Evolutionary conservation across 1,140 invertebrate genomes (phyloP).

Genomic region (Armadillidium nasatum): DNA sequence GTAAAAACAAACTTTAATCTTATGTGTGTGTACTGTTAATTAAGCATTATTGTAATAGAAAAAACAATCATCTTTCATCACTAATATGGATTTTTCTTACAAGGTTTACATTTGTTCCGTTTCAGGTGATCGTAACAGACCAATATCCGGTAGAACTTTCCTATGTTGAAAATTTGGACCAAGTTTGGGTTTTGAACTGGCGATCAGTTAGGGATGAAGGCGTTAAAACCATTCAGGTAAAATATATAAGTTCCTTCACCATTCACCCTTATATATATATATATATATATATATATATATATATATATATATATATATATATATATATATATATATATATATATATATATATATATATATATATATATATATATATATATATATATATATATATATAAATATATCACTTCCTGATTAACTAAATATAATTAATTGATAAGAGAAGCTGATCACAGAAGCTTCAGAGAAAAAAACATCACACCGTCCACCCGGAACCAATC

Average conservation of each 20-base stretch:
- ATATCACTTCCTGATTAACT: background rate
- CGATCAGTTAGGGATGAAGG: conserved; percentile 57
- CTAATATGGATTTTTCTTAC: too few species aligned
- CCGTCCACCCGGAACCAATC: conserved; percentile 72
- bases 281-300: too few species aligned
- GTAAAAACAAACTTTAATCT: too few species aligned
- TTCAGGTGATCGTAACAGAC: conserved; percentile 67
- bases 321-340: too few species aligned
- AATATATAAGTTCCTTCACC: too few species aligned
- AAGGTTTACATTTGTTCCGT: background rate
- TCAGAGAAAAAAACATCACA: conserved; percentile 70
- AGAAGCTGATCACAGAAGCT: conserved; percentile 69
- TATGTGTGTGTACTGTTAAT: too few species aligned
- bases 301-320: too few species aligned
- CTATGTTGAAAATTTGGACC: conserved; percentile 68
- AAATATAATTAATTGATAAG: too few species aligned
- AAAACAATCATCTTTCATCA: too few species aligned
- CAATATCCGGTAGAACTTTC: conserved; percentile 67
- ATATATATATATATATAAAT: background rate
- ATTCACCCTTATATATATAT: too few species aligned
- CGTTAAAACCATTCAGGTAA: conserved; percentile 63
- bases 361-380: background rate
- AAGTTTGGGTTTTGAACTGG: conserved; percentile 76
- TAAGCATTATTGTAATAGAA: too few species aligned
- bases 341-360: too few species aligned